Evolutionary conservation across 2,113 vertebrate genomes (phyloP).

Genomic region (Synchiropus splendidus): DNA sequence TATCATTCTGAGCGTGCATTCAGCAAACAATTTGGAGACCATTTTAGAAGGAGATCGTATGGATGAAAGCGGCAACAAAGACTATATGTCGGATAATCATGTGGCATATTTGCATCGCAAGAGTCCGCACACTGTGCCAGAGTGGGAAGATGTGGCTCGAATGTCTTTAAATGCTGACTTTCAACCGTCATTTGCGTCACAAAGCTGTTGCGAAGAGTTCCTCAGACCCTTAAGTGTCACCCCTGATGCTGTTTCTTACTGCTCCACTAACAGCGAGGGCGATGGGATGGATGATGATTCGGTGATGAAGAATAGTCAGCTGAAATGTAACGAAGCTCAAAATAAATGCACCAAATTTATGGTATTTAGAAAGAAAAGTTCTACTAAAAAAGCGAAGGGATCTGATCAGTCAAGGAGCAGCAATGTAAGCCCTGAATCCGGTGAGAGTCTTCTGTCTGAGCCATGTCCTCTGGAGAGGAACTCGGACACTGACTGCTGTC

Average conservation of each 20-base stretch:
- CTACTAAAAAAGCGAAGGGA: conserved; percentile 60
- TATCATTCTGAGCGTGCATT: conserved; percentile 11
- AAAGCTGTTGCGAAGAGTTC: conserved; percentile 6
- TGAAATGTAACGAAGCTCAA: conserved; percentile 2
- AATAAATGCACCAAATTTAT: conserved; percentile 51
- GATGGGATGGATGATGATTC: conserved; percentile 62
- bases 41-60: conserved; percentile 38
- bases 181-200: conserved; percentile 16
- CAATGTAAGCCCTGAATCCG: conserved; percentile 22
- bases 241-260: conserved; percentile 21
- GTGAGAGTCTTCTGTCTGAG: conserved; percentile 15
- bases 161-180: conserved; percentile 16
- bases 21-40: conserved; percentile 38
- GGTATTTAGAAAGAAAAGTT: conserved; percentile 68
- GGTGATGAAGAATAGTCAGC: conserved; percentile 45
- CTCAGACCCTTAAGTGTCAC: conserved; percentile 37
- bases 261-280: conserved; percentile 41
- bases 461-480: conserved; percentile 36
- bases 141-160: conserved; percentile 3
- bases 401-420: conserved; percentile 9
- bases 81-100: neutral
- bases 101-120: conserved; percentile 5
- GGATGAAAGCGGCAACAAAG: conserved; percentile 7
- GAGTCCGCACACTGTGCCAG: conserved; percentile 1
- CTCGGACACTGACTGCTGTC: conserved; percentile 66